Conservation (phyloP, 2,113 vertebrate species). For the Ancistrus triradiatus region DNA sequence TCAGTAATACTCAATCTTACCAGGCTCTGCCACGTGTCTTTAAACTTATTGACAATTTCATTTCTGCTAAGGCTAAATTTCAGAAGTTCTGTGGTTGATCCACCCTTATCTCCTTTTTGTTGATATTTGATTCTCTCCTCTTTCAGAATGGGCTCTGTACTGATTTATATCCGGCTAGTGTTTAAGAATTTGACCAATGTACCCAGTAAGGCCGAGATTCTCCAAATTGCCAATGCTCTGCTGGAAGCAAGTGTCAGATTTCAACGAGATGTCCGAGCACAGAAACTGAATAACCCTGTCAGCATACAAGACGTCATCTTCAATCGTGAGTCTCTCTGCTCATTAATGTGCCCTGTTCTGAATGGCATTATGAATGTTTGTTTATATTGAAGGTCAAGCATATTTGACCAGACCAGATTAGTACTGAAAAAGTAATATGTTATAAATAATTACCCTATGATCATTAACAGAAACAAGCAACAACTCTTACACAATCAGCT, state of each 20-base stretch:
- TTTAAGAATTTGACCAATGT: constrained; percentile 29
- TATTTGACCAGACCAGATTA: no score
- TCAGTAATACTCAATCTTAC: no score
- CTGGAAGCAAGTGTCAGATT: constrained; percentile 12
- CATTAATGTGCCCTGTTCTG: no score
- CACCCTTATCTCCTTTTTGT: no score
- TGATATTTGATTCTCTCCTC: not conserved
- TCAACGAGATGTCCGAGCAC: not conserved
- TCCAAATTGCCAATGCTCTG: constrained; percentile 13
- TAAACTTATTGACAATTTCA: no score
- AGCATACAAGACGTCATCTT: constrained; percentile 26
- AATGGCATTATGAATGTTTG: no score
- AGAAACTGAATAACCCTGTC: constrained; percentile 12
- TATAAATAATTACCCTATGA: not conserved
- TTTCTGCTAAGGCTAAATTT: no score
- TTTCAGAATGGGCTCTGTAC: constrained; percentile 28
- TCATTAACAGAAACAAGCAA: constrained; percentile 18
- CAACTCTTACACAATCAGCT: constrained; percentile 23
- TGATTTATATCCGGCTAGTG: constrained; percentile 35
- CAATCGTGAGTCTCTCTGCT: constrained; percentile 13
- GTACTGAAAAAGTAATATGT: no score
- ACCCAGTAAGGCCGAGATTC: constrained; percentile 16
- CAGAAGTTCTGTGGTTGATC: no score
- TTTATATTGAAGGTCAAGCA: no score
- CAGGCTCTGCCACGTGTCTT: no score